Evolutionary conservation across 2,888 invertebrate genomes (phyloP).

Genomic region (Apotomis capreana): DNA sequence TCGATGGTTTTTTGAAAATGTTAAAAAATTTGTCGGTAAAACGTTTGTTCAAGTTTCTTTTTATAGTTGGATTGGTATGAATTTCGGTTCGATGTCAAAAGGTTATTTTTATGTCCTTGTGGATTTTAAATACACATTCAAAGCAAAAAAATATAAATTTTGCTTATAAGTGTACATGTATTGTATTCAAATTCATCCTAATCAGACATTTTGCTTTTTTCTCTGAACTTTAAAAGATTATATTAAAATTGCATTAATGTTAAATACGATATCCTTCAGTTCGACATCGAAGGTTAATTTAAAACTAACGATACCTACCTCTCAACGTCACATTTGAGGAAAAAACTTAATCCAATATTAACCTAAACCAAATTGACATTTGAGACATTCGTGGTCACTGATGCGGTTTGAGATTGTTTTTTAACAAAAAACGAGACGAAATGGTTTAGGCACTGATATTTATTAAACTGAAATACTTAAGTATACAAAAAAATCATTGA

Average conservation of each 20-base stretch:
- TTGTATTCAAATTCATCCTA: background rate
- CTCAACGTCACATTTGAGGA: slow-evolving; percentile 34
- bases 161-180: no score
- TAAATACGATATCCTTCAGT: slow-evolving; percentile 20
- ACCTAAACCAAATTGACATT: slow-evolving; percentile 36
- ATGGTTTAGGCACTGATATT: slow-evolving; percentile 11
- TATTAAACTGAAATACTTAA: slow-evolving; percentile 5
- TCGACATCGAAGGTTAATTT: slow-evolving; percentile 34
- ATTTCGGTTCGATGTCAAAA: no score
- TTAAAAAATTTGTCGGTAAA: background rate
- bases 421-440: slow-evolving; percentile 13
- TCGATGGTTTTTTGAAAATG: slow-evolving; percentile 18
- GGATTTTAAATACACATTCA: no score
- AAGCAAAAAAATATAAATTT: no score
- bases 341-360: slow-evolving; percentile 38
- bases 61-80: no score
- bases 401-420: slow-evolving; percentile 15
- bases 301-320: slow-evolving; percentile 27
- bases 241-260: background rate
- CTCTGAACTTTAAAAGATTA: background rate
- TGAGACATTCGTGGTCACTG: slow-evolving; percentile 34
- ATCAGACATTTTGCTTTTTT: background rate
- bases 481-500: slow-evolving; percentile 4
- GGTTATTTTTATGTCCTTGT: no score
- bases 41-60: no score